Evolutionary conservation across 2,797 vertebrate genomes (phyloP).

Genomic region (Gymnothorax javanicus): DNA sequence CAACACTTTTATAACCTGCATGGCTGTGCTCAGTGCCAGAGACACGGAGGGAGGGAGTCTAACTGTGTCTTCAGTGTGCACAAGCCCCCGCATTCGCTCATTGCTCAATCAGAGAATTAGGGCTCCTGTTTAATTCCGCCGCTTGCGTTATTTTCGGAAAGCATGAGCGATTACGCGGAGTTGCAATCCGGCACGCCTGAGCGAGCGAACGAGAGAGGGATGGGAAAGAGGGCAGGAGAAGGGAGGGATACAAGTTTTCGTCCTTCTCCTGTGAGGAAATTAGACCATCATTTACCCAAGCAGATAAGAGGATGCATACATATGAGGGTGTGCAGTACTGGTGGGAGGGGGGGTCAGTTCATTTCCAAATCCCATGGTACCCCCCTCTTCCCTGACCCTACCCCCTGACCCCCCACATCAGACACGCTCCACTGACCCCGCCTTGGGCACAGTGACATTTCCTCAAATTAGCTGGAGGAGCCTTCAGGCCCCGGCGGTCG

Average conservation of each 20-base stretch:
- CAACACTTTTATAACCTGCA: background rate
- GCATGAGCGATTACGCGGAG: background rate
- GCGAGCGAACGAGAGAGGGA: background rate
- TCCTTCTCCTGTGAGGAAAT: background rate
- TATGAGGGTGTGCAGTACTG: background rate
- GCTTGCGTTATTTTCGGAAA: conserved; percentile 7
- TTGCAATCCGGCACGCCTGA: background rate
- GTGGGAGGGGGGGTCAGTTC: background rate
- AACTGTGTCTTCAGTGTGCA: background rate
- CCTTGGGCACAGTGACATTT: too few relatives aligned
- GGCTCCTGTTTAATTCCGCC: background rate
- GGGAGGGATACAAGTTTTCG: conserved; percentile 5
- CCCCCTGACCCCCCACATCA: background rate
- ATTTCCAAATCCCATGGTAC: too few relatives aligned
- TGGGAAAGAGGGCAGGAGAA: too few relatives aligned
- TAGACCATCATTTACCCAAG: conserved; percentile 4
- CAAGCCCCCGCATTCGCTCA: background rate
- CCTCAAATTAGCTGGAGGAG: background rate
- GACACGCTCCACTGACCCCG: background rate
- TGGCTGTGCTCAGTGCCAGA: background rate
- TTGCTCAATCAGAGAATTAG: conserved; percentile 8
- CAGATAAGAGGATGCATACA: background rate
- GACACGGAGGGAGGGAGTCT: background rate
- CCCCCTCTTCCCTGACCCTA: background rate
- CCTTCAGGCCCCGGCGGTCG: background rate